Conservation (phyloP, 2,888 invertebrate genomes). For the Rhingia rostrata region DNA sequence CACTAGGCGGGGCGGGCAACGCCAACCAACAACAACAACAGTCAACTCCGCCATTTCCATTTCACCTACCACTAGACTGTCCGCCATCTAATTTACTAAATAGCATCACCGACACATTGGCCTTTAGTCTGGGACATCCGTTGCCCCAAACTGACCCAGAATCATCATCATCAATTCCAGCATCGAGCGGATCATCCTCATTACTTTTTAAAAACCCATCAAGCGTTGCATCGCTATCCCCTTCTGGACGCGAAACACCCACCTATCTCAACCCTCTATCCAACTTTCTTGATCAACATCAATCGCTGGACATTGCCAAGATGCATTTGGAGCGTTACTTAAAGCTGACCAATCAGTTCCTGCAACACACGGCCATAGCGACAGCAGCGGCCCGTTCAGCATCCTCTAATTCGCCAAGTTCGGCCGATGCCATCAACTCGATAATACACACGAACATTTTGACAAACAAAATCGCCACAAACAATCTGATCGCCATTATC, state of each 20-base stretch:
- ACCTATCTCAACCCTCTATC: constrained; percentile 75
- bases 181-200: not conserved
- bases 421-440: constrained; percentile 75
- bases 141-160: constrained; percentile 29
- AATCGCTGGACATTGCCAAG: constrained; percentile 80
- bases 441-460: constrained; percentile 76
- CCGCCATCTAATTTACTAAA: constrained; percentile 50
- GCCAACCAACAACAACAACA: constrained; percentile 68
- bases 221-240: constrained; percentile 22
- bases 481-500: constrained; percentile 77
- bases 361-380: constrained; percentile 77
- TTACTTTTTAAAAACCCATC: constrained; percentile 51
- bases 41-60: constrained; percentile 64
- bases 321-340: constrained; percentile 80
- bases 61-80: constrained; percentile 42
- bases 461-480: constrained; percentile 77
- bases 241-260: constrained; percentile 64
- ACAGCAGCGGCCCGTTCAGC: constrained; percentile 76
- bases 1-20: constrained; percentile 47
- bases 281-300: constrained; percentile 79
- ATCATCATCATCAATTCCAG: constrained; percentile 15
- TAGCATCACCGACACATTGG: constrained; percentile 54
- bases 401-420: constrained; percentile 65
- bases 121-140: constrained; percentile 37
- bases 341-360: constrained; percentile 79